phyloP scores from a whole-genome alignment of 2,888 invertebrate genomes.

The Eubasilissa splendida region DNA sequence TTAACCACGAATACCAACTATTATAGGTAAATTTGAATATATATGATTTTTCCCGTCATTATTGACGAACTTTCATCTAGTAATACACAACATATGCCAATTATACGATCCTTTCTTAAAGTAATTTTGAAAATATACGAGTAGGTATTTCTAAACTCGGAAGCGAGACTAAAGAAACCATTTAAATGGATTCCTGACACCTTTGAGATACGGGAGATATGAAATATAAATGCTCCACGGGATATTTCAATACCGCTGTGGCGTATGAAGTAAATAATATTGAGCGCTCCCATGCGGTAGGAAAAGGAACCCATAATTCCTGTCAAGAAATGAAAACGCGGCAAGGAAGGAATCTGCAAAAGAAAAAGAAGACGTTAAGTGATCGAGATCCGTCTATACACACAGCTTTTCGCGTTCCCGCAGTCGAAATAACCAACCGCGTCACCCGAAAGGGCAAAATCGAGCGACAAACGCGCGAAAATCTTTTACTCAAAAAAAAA shows the following conservation, averaged over 20 bases:
- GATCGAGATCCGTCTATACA: slow-evolving; percentile 12
- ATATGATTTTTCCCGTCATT: too few relatives aligned
- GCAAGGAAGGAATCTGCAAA: slow-evolving; percentile 4
- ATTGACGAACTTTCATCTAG: too few relatives aligned
- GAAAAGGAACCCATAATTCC: slow-evolving; percentile 16
- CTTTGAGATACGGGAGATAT: not conserved
- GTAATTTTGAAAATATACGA: too few relatives aligned
- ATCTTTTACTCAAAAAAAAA: too few relatives aligned
- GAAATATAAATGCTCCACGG: slow-evolving; percentile 7
- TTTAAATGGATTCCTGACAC: slow-evolving; percentile 34
- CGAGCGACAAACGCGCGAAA: too few relatives aligned
- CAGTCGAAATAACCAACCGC: too few relatives aligned
- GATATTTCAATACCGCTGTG: slow-evolving; percentile 27
- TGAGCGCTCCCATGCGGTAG: slow-evolving; percentile 7
- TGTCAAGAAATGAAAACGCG: slow-evolving; percentile 22
- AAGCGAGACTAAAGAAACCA: slow-evolving; percentile 20
- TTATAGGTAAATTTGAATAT: too few relatives aligned
- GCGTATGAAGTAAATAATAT: slow-evolving; percentile 18
- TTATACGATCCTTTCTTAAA: too few relatives aligned
- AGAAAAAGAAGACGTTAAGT: slow-evolving; percentile 18
- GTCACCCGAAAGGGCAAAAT: too few relatives aligned
- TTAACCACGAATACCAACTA: too few relatives aligned
- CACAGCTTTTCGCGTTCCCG: not conserved
- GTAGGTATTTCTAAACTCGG: too few relatives aligned
- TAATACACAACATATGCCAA: too few relatives aligned